phyloP scores from a whole-genome alignment of 2,888 invertebrate genomes.

The Plusia festucae region DNA sequence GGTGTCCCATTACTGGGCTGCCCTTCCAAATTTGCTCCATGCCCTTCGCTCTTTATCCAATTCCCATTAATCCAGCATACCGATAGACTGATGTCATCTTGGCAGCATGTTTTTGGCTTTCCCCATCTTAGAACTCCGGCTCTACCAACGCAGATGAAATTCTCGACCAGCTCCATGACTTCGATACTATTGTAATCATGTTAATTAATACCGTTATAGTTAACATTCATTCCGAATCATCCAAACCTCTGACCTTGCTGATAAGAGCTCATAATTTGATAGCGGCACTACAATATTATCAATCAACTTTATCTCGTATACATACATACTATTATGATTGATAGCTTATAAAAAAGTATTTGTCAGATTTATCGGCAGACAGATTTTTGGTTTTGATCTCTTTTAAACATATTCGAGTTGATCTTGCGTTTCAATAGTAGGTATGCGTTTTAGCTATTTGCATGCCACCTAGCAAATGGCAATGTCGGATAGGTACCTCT shows the following conservation, averaged over 20 bases:
- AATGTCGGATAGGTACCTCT: no score
- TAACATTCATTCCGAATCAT: slow-evolving; percentile 11
- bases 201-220: background rate
- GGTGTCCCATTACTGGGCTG: no score
- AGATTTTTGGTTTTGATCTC: slow-evolving; percentile 36
- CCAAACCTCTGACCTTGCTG: slow-evolving; percentile 30
- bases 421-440: slow-evolving; percentile 1
- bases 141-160: no score
- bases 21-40: no score
- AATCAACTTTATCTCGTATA: slow-evolving; percentile 51
- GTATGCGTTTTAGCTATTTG: slow-evolving; percentile 1
- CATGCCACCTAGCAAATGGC: no score
- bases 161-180: no score
- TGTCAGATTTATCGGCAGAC: slow-evolving; percentile 26
- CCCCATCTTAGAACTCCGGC: no score
- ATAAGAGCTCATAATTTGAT: slow-evolving; percentile 21
- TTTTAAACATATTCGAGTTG: slow-evolving; percentile 24
- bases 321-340: slow-evolving; percentile 30
- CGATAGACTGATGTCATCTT: no score
- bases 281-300: slow-evolving; percentile 39
- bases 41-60: no score
- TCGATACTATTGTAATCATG: background rate
- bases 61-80: no score
- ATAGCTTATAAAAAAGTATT: slow-evolving; percentile 32
- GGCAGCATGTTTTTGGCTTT: no score